These are phyloP conservation scores for Dinoponera quadriceps DNA, from an alignment of 1,140 invertebrate genomes.

Conservation along the genomic window DNA sequence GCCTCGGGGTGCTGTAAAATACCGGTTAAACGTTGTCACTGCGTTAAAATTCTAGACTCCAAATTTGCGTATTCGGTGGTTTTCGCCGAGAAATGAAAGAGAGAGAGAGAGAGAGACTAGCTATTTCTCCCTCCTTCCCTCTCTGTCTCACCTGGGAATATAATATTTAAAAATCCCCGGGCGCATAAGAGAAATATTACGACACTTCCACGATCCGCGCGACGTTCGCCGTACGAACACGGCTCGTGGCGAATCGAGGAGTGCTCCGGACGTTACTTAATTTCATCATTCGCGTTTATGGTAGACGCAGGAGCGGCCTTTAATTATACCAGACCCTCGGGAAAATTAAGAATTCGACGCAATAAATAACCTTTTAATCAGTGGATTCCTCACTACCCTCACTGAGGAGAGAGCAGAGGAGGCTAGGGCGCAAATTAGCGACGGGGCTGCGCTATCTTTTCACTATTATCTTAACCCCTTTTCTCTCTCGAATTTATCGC, in stretches of 20 bases:
- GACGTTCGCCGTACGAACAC: conserved; percentile 50
- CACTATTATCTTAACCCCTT: conserved; percentile 74
- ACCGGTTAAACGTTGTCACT: conserved; percentile 74
- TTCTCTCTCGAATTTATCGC: conserved; percentile 68
- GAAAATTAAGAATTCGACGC: conserved; percentile 77
- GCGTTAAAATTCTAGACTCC: conserved; percentile 69
- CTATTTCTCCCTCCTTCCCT: too few species aligned
- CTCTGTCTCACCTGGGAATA: too few species aligned
- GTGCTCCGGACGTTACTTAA: conserved; percentile 1
- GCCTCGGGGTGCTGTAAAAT: conserved; percentile 70
- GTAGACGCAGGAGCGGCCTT: conserved; percentile 49
- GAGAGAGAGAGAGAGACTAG: too few species aligned
- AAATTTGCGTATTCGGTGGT: conserved; percentile 48
- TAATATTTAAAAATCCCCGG: too few species aligned
- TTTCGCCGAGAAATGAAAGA: conserved; percentile 18
- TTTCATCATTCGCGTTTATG: conserved; percentile 52
- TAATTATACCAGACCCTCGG: conserved; percentile 71
- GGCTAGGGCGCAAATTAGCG: conserved; percentile 71
- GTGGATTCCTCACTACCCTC: conserved; percentile 66
- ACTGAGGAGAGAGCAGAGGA: conserved; percentile 13
- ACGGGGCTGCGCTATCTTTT: conserved; percentile 68
- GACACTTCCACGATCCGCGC: too few species aligned
- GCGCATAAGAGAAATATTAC: too few species aligned
- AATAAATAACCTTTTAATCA: conserved; percentile 80
- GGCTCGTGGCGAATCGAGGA: not conserved